phyloP scores from a whole-genome alignment of 2,797 vertebrate species.

The Loriculus beryllinus region DNA sequence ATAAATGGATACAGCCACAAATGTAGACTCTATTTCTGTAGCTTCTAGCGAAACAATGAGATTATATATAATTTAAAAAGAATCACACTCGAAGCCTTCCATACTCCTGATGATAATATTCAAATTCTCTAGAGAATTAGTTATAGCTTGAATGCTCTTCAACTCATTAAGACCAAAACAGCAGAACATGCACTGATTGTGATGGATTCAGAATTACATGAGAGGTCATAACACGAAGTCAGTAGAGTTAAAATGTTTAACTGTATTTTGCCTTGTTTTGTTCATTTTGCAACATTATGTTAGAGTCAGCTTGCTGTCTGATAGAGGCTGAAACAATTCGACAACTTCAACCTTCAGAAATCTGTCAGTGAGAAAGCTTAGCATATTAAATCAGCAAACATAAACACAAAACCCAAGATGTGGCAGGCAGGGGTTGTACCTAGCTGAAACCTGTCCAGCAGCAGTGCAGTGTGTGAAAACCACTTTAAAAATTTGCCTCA shows the following conservation, averaged over 20 bases:
- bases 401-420: background rate
- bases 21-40: background rate
- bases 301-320: background rate
- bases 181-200: background rate
- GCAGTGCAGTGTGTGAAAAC: background rate
- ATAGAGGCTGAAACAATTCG: background rate
- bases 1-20: background rate
- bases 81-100: background rate
- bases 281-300: background rate
- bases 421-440: background rate
- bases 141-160: background rate
- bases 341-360: background rate
- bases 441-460: background rate
- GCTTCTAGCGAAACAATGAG: background rate
- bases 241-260: background rate
- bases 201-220: background rate
- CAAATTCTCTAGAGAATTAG: background rate
- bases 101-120: background rate
- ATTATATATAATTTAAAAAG: background rate
- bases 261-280: background rate
- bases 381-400: background rate
- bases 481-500: background rate
- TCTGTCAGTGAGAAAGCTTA: background rate
- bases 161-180: background rate
- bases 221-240: background rate